A percentile compares a stretch with the other conserved stretches of the same genome.
phyloP scores from a whole-genome alignment of 2,888 invertebrate species.

The Ditula angustiorana region DNA sequence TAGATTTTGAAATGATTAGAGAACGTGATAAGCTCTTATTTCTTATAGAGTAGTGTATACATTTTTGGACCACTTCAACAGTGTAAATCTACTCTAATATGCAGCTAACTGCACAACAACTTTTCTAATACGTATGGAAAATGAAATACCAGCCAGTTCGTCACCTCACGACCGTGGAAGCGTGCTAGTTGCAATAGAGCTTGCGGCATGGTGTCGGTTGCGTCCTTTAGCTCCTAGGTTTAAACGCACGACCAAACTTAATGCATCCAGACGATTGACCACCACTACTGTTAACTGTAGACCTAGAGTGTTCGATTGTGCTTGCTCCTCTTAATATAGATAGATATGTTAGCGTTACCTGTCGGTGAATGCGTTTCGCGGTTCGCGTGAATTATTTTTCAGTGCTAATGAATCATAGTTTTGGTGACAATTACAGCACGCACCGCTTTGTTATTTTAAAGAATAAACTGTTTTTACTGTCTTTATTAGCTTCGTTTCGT shows the following conservation, averaged over 20 bases:
- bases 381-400: no score
- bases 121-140: neutral
- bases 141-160: constrained; percentile 41
- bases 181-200: constrained; percentile 57
- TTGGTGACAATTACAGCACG: no score
- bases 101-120: no score
- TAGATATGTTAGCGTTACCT: neutral
- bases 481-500: no score
- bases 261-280: constrained; percentile 61
- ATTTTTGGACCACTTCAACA: no score
- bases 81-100: no score
- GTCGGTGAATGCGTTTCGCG: constrained; percentile 12
- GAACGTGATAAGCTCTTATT: no score
- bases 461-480: no score
- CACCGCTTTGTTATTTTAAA: no score
- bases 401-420: no score
- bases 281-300: constrained; percentile 22
- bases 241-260: constrained; percentile 48
- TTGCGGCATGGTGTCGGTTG: constrained; percentile 80
- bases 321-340: constrained; percentile 20
- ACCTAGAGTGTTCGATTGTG: constrained; percentile 12
- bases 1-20: no score
- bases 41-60: no score
- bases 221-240: constrained; percentile 13
- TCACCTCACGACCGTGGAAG: constrained; percentile 33